A percentile compares a stretch with the other conserved stretches of the same genome.
phyloP scores from a whole-genome alignment of 2,888 invertebrate species.

The Scaptomyza tumidula region DNA sequence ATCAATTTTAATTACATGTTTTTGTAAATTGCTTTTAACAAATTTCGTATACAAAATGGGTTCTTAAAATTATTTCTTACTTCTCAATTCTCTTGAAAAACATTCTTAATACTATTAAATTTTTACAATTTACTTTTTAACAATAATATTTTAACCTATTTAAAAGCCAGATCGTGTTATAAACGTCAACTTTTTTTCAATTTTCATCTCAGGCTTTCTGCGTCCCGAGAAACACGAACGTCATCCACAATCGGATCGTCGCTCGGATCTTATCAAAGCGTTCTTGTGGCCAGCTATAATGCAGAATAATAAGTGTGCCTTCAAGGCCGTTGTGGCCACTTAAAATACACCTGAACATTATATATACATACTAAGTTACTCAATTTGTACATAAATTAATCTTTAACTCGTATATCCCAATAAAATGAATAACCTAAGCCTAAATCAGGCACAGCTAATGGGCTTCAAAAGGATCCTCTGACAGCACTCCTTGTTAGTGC shows the following conservation, averaged over 20 bases:
- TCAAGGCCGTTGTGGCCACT: conserved; percentile 94
- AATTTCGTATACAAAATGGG: too few species aligned
- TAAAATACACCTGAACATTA: conserved; percentile 81
- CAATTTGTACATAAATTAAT: conserved; percentile 67
- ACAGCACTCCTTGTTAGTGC: conserved; percentile 82
- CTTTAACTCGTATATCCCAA: conserved; percentile 44
- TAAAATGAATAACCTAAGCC: conserved; percentile 61
- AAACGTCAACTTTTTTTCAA: too few species aligned
- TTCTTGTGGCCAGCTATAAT: conserved; percentile 95
- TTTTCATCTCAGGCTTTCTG: conserved; percentile 86
- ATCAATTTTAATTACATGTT: too few species aligned
- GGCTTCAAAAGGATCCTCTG: conserved; percentile 79
- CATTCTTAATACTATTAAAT: not conserved
- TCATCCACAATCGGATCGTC: conserved; percentile 90
- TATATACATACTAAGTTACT: conserved; percentile 31
- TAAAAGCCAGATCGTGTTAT: too few species aligned
- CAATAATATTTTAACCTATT: too few species aligned
- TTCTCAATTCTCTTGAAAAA: too few species aligned
- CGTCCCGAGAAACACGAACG: conserved; percentile 91
- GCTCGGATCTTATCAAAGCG: conserved; percentile 90
- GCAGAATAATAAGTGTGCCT: conserved; percentile 91
- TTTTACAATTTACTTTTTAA: too few species aligned
- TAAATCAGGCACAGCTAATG: conserved; percentile 69
- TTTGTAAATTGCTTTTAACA: too few species aligned
- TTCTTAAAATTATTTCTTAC: too few species aligned